Evolutionary conservation across 2,888 invertebrate genomes (phyloP), one percentile per base, ranked within the genome.

Genomic region (Brassicogethes aeneus): DNA sequence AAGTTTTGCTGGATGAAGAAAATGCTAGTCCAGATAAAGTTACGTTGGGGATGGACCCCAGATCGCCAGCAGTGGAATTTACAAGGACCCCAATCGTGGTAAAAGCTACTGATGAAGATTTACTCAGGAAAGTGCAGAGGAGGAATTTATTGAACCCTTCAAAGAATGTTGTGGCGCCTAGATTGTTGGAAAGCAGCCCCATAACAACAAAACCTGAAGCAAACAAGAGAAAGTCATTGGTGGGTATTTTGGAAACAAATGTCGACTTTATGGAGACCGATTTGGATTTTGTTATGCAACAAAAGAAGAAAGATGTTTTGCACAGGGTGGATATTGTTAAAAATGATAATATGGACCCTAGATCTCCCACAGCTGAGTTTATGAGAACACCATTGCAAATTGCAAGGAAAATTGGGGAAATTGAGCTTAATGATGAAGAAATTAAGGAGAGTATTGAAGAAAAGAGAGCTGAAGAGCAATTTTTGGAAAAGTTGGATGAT

Each of bases 1-100:
- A 77, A 67, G 78, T 17, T 54, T 34, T 56, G 34, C 35, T 48
- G 8, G 37, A 47, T 15, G 42, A 47, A 17, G 44, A 44, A 13
- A 42, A 46, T 39, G 48, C 45, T 17, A 51, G 47, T 41, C 42
- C 47, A n/a, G 35, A 42, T 29, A 42, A 37, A 14, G 36, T 46
- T 23, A 39, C 54, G 13, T 37, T 56, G 2, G 54, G 52, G 14
- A 43, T 57, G 29, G 68, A 79, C 55, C 78, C 77, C 17, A 69
- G 78, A 29, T 78, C 78, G 2, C 77, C 78, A 15, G 70, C 76
- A 34, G 68, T 70, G 42, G 77, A 77, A 42, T 75, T 77, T 63
- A 70, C 72, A 43, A 66, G 77, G 40, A 78, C 78, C n/a, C 78
- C 78, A 13, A 74, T 78, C 41, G 59, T 64, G 36, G 43, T 62